A percentile compares a stretch with the other conserved stretches of the same genome.
Conservation (phyloP, 2,113 vertebrate species). For the Menura novaehollandiae region DNA sequence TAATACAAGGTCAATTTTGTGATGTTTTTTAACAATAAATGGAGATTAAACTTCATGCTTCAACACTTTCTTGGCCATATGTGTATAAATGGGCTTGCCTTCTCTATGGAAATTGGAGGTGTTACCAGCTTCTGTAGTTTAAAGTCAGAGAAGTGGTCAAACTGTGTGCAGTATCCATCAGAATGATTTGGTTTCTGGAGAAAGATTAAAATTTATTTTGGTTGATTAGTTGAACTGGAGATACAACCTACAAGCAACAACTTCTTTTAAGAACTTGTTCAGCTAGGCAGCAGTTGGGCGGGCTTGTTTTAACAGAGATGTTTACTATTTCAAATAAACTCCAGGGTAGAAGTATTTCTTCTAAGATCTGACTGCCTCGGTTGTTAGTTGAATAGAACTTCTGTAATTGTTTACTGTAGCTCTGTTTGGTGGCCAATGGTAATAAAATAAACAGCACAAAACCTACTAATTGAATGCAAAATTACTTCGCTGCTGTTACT, state of each 20-base stretch:
- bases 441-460: background rate
- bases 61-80: background rate
- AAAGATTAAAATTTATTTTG: background rate
- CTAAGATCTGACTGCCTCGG: background rate
- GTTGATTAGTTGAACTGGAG: background rate
- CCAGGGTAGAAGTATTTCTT: background rate
- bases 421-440: background rate
- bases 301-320: background rate
- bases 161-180: background rate
- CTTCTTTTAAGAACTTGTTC: background rate
- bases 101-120: accelerated
- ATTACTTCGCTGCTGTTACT: background rate
- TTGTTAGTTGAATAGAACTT: background rate
- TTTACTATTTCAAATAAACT: background rate
- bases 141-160: background rate
- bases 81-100: accelerated
- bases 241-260: background rate
- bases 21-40: background rate
- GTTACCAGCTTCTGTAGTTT: background rate
- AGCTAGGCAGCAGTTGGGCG: background rate
- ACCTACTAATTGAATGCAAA: background rate
- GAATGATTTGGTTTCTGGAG: background rate
- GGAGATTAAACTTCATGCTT: background rate
- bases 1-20: background rate
- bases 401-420: background rate